Evolutionary conservation across 2,797 vertebrate species (phyloP).

Genomic region (Sebastes oblongus): DNA sequence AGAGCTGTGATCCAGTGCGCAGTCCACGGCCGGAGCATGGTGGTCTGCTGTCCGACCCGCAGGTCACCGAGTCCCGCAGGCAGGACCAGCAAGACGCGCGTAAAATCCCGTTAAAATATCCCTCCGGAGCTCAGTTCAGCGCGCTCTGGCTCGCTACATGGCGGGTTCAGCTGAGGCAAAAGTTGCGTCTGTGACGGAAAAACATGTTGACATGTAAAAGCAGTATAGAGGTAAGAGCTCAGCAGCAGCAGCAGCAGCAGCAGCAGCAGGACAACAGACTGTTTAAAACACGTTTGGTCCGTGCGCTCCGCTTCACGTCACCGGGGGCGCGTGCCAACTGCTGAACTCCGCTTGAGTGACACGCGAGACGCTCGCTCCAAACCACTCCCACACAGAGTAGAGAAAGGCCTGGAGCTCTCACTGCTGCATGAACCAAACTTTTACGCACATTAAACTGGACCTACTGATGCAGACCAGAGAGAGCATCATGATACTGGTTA

Average conservation of each 20-base stretch:
- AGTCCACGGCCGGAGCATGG: conserved; percentile 68
- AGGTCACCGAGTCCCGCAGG: conserved; percentile 31
- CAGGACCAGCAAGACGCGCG: not conserved
- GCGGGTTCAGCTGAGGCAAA: conserved; percentile 14
- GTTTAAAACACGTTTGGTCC: conserved; percentile 3
- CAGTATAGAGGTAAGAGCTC: not conserved
- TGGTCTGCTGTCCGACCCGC: conserved; percentile 18
- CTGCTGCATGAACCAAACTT: too few species aligned
- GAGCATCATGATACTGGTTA: too few species aligned
- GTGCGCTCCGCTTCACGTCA: conserved; percentile 32
- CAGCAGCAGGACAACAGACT: not conserved
- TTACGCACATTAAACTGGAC: too few species aligned
- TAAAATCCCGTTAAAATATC: not conserved
- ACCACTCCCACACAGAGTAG: conserved; percentile 49
- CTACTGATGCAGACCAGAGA: too few species aligned
- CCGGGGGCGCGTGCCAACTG: conserved; percentile 73
- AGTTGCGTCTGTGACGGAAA: not conserved
- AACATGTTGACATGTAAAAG: not conserved
- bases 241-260: too few species aligned
- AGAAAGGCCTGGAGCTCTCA: too few species aligned
- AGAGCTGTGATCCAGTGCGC: conserved; percentile 73
- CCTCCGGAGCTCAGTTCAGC: not conserved
- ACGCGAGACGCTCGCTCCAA: conserved; percentile 62
- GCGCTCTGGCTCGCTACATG: conserved; percentile 50
- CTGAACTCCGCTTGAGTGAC: conserved; percentile 59